phyloP scores from a whole-genome alignment of 2,113 vertebrate species.

The Campylomormyrus numenius region DNA sequence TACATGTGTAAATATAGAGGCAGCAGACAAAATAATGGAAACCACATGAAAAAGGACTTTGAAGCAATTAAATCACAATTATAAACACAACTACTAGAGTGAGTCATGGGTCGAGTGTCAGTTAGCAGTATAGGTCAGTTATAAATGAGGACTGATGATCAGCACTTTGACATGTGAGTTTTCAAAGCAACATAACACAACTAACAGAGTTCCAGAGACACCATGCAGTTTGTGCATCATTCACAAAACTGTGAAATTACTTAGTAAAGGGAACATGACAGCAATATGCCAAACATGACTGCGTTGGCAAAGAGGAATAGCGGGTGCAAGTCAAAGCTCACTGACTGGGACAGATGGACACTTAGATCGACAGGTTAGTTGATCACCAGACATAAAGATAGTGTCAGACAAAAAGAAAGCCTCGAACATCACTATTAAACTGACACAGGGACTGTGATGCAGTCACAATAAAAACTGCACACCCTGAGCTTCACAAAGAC shows the following conservation, averaged over 20 bases:
- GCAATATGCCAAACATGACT: neutral
- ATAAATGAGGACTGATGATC: neutral
- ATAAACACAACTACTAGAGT: neutral
- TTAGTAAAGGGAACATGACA: neutral
- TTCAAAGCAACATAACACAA: neutral
- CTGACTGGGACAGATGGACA: neutral
- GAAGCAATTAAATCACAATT: neutral
- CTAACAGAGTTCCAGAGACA: neutral
- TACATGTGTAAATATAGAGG: neutral
- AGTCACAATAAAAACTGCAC: neutral
- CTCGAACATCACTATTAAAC: neutral
- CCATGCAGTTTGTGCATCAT: neutral
- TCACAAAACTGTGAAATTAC: neutral
- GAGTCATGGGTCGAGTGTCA: neutral
- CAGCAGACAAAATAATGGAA: neutral
- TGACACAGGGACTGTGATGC: neutral
- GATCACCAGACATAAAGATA: neutral
- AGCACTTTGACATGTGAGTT: neutral
- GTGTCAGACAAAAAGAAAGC: neutral
- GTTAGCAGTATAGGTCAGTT: neutral
- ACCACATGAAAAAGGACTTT: neutral
- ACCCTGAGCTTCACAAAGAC: neutral
- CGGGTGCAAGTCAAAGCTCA: neutral
- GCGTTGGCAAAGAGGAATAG: neutral
- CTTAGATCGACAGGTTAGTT: neutral